A percentile compares a stretch with the other conserved stretches of the same genome.
phyloP scores from a whole-genome alignment of 2,888 invertebrate genomes.

The Serrognathus titanus region DNA sequence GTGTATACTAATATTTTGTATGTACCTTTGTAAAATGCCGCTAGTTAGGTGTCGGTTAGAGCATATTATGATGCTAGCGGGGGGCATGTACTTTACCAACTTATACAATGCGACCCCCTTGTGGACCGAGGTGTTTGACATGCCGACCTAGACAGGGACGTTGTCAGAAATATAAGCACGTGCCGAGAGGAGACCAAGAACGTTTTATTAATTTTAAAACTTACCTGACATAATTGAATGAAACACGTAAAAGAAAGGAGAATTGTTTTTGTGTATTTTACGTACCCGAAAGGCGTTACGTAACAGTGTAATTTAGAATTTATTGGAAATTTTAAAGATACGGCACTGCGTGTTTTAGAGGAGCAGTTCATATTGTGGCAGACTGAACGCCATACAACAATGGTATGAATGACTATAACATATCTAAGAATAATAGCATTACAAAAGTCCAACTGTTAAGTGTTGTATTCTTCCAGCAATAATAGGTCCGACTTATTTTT shows the following conservation, averaged over 20 bases:
- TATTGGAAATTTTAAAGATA: slow-evolving; percentile 14
- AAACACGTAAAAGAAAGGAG: not conserved
- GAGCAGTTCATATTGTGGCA: slow-evolving; percentile 32
- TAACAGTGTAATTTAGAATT: not conserved
- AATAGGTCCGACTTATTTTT: slow-evolving; percentile 33
- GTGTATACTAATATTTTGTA: slow-evolving; percentile 41
- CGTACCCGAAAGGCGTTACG: no score
- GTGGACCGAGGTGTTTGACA: slow-evolving; percentile 44
- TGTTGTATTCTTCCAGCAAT: slow-evolving; percentile 30
- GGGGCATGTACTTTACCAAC: slow-evolving; percentile 47
- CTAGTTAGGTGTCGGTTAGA: slow-evolving; percentile 47
- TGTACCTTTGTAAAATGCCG: slow-evolving; percentile 42
- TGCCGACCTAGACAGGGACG: slow-evolving; percentile 42
- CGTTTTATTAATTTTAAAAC: not conserved
- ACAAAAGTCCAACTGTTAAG: slow-evolving; percentile 35
- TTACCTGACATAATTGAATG: not conserved
- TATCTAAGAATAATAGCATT: slow-evolving; percentile 36
- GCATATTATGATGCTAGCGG: slow-evolving; percentile 46
- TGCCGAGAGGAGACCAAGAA: not conserved
- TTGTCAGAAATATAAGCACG: slow-evolving; percentile 19
- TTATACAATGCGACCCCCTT: slow-evolving; percentile 46
- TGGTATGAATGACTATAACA: slow-evolving; percentile 36
- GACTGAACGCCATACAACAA: slow-evolving; percentile 33
- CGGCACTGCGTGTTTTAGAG: slow-evolving; percentile 29
- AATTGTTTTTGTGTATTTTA: not conserved